Conservation (phyloP, 2,113 vertebrate genomes). For the Tapirus terrestris region DNA sequence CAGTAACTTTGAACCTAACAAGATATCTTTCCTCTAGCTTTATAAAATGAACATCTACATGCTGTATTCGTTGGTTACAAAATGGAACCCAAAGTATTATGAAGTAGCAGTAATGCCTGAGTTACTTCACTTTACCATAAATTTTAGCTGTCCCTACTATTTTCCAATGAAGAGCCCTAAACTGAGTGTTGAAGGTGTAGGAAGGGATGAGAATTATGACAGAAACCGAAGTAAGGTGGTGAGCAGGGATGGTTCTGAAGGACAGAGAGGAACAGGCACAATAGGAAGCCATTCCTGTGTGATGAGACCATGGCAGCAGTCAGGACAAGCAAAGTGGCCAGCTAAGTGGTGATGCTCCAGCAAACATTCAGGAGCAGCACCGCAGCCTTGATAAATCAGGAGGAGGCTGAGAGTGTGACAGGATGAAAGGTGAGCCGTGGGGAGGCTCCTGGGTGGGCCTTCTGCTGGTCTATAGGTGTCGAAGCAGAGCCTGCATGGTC, state of each 20-base stretch:
- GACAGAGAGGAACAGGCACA: not conserved
- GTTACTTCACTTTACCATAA: accelerated
- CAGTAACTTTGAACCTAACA: not conserved
- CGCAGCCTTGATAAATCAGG: not conserved
- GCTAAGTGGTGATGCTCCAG: not conserved
- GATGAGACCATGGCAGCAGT: not conserved
- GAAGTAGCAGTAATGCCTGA: too few species aligned
- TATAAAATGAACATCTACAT: not conserved
- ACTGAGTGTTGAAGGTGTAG: not conserved
- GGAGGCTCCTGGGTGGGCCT: not conserved
- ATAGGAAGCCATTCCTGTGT: not conserved
- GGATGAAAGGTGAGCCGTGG: not conserved
- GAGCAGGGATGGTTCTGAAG: not conserved
- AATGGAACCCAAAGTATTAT: accelerated
- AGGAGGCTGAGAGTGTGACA: not conserved
- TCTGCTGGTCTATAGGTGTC: not conserved
- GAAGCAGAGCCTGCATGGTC: not conserved
- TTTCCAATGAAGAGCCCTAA: not conserved
- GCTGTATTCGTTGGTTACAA: not conserved
- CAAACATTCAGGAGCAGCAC: not conserved
- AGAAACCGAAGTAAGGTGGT: not conserved
- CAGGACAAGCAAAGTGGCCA: not conserved
- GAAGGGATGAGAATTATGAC: too few species aligned
- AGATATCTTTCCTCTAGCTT: not conserved
- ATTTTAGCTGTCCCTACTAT: accelerated